Evolutionary conservation across 2,113 vertebrate genomes (phyloP), one percentile per base, ranked within the genome.

Genomic region (Alces alces): DNA sequence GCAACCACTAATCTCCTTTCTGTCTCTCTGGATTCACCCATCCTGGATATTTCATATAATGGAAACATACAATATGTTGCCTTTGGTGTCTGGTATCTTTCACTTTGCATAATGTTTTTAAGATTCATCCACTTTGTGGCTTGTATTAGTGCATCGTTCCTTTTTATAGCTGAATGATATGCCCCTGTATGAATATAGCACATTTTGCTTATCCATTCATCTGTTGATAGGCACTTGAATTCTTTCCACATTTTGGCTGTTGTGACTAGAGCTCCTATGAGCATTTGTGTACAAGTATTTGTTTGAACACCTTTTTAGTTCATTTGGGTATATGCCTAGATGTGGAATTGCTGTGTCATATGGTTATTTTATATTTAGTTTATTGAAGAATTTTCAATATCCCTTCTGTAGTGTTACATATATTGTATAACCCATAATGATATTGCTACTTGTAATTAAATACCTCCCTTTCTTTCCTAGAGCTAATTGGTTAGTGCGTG

Each of bases 221-320:
- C 55, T 86, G 1, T 86, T 54, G 39, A 61, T 88, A 86, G n/a
- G 5, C 55, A 54, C 66, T 80, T 96, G 60, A 36, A 21, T 83
- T 50, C 36, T 89, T 89, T 92, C 11, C 47, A 58, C 39, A 17
- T 79, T 93, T 94, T 95, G 50, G 14, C 9, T 95, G 4, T 90
- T 92, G 27, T 78, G 39, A 58, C n/a, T 90, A 78, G 85, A n/a
- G 43, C 30, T 92, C 36, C 61, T 94, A 0, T 66, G 57, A 94
- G 39, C 43, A 85, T 95, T 86, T 7, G 80, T 39, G 1, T 28
- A n/a, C 19, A 86, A 61, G 25, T 85, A 64, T 84, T 90, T 91
- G n/a, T 94, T 94, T 80, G 83, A 79, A 83, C 39, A 70, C 64
- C 50, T 87, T 55, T 91, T 94, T 57, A 76, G 52, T 91, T 89